Conservation (phyloP, 2,113 vertebrate genomes). For the Atherinomorus stipes region DNA sequence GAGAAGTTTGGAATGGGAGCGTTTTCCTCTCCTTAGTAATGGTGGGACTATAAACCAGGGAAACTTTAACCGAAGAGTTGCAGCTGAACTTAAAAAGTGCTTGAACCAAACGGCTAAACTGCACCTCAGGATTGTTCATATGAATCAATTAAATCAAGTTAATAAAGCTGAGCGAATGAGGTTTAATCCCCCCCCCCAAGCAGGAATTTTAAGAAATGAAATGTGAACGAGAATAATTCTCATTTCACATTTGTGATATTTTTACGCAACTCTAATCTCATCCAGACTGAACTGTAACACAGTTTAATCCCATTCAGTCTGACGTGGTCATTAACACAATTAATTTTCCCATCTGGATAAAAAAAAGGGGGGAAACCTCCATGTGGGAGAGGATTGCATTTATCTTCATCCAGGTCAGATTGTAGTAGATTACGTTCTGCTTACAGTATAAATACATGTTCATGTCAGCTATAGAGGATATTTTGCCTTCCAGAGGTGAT, state of each 20-base stretch:
- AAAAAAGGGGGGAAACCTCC: neutral
- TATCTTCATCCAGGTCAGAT: conserved; percentile 20
- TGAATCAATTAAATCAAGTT: too few relatives aligned
- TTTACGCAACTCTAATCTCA: conserved; percentile 49
- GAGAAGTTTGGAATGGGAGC: too few relatives aligned
- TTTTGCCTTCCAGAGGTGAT: too few relatives aligned
- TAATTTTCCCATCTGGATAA: conserved; percentile 49
- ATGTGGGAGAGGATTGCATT: neutral
- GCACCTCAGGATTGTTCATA: too few relatives aligned
- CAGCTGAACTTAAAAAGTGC: too few relatives aligned
- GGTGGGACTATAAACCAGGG: too few relatives aligned
- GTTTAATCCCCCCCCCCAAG: neutral
- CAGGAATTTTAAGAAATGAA: neutral
- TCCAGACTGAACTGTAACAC: conserved; percentile 20
- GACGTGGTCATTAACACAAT: conserved; percentile 42
- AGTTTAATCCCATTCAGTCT: conserved; percentile 53
- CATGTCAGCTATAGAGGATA: too few relatives aligned
- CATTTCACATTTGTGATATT: conserved; percentile 19
- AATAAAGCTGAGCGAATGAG: neutral
- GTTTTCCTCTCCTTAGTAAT: too few relatives aligned
- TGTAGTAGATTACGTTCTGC: neutral
- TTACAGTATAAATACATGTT: neutral
- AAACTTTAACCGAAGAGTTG: too few relatives aligned
- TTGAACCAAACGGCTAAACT: too few relatives aligned
- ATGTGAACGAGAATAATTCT: neutral